Percentiles rank a stretch among this genome's conserved stretches.
phyloP scores from a whole-genome alignment of 2,888 invertebrate species.

The Caenorhabditis sinica region DNA sequence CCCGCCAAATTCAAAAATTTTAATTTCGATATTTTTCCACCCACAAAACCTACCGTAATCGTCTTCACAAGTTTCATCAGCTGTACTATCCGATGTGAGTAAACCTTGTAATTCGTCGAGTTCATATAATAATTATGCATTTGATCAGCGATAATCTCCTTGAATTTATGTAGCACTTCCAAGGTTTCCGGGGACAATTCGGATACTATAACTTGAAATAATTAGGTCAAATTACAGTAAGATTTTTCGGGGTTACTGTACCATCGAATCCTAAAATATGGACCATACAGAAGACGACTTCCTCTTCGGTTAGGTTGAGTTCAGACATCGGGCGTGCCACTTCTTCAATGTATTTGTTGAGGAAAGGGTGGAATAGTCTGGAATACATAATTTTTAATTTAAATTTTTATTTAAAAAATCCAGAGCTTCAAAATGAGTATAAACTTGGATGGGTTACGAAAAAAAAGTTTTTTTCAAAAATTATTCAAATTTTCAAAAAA shows the following conservation, averaged over 20 bases:
- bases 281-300: conserved; percentile 50
- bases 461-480: neutral
- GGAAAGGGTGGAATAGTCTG: conserved; percentile 43
- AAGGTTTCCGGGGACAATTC: conserved; percentile 33
- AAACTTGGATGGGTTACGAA: too few relatives aligned
- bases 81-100: conserved; percentile 36
- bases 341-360: conserved; percentile 49
- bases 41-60: conserved; percentile 23
- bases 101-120: conserved; percentile 26
- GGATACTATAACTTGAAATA: conserved; percentile 16
- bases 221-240: neutral
- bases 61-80: conserved; percentile 35
- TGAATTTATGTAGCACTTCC: conserved; percentile 35
- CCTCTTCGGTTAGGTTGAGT: conserved; percentile 33
- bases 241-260: neutral
- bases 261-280: conserved; percentile 36
- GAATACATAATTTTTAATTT: neutral
- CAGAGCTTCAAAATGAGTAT: neutral
- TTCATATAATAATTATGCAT: conserved; percentile 47
- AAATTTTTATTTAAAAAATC: neutral
- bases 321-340: conserved; percentile 35
- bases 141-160: conserved; percentile 37
- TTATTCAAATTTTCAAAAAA: neutral
- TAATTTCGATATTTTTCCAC: neutral
- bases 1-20: neutral